Percentiles rank a stretch among this genome's conserved stretches.
Conservation (phyloP, 92 coral and sea anemone species). For the Epizoanthus illoricatus region DNA sequence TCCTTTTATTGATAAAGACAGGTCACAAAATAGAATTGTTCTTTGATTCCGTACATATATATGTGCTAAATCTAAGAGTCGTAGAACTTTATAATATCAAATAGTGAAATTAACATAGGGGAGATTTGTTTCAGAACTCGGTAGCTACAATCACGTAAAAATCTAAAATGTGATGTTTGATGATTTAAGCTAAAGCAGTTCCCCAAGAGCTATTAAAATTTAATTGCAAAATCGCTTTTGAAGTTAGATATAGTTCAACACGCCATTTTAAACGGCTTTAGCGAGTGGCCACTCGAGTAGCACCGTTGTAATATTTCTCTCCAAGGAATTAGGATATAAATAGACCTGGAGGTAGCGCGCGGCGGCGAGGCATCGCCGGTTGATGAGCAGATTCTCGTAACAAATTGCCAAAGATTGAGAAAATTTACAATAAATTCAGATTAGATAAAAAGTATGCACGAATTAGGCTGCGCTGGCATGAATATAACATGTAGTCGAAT, state of each 20-base stretch:
- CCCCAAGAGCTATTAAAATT: slow-evolving; percentile 28
- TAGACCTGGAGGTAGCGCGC: slow-evolving; percentile 11
- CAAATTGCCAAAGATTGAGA: background rate
- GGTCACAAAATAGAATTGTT: slow-evolving; percentile 8
- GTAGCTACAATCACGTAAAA: background rate
- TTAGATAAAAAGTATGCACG: slow-evolving; percentile 13
- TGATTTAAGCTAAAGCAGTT: slow-evolving; percentile 6
- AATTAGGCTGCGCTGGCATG: slow-evolving; percentile 1
- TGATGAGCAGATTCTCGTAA: slow-evolving; percentile 14
- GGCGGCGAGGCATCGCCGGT: slow-evolving; percentile 26
- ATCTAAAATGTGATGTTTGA: slow-evolving; percentile 23
- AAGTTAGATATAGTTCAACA: slow-evolving; percentile 22
- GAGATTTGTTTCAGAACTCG: too few species aligned
- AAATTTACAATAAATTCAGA: slow-evolving; percentile 11
- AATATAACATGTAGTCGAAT: background rate
- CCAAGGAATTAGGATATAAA: slow-evolving; percentile 26
- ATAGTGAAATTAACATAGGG: too few species aligned
- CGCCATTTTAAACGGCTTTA: background rate
- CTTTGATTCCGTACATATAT: background rate
- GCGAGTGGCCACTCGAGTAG: background rate
- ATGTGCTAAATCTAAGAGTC: too few species aligned
- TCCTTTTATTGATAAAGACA: slow-evolving; percentile 5
- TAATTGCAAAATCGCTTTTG: slow-evolving; percentile 29
- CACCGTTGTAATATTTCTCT: background rate
- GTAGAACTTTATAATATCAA: too few species aligned